Evolutionary conservation across 2,113 vertebrate species (phyloP), one percentile per base, ranked within the genome.

Genomic region (Rhinichthys klamathensis): DNA sequence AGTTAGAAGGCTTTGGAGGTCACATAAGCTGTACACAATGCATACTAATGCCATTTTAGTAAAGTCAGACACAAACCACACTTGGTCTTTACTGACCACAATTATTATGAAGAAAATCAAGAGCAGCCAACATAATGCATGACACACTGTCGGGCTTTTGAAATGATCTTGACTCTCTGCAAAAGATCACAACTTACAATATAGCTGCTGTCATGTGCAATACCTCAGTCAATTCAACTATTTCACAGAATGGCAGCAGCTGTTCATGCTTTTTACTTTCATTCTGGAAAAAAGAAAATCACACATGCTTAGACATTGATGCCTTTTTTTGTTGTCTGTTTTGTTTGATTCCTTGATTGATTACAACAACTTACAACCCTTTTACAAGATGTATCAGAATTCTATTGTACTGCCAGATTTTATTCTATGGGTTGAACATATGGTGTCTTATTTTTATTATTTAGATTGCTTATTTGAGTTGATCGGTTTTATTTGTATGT

Each of bases 391-490:
- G 9, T 12, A 12, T 70, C 18, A 70, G 23, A 75, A 51, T 21
- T 75, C n/a, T 30, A 49, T 51, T 54, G 46, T 46, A 51, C 46
- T 27, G 11, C 4, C 38, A 73, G 41, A 41, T 41, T 44, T 15
- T 2, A 75, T 75, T 2, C 25, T 49, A 72, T 72, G 38, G 23
- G n/a, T 25, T 44, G 13, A 75, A 30, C 73, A 75, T 76, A 76
- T 54, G 25, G 73, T 51, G 25, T 27, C n/a, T 75, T 30, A 73
- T 30, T 51, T 49, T 75, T 4, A 75, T 76, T 76, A 76, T 51
- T 51, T 51, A 75, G 6, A 16, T 15, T 18, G n/a, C 25, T 75
- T 51, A 9, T 51, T n/a, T 46, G 38, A 15, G 10, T 15, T 44
- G 23, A 73, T 73, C 41, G 13, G 21, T 73, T 44, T 73, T 25